phyloP scores from a whole-genome alignment of 1,140 invertebrate species.

The Drosophila lacteicornis region DNA sequence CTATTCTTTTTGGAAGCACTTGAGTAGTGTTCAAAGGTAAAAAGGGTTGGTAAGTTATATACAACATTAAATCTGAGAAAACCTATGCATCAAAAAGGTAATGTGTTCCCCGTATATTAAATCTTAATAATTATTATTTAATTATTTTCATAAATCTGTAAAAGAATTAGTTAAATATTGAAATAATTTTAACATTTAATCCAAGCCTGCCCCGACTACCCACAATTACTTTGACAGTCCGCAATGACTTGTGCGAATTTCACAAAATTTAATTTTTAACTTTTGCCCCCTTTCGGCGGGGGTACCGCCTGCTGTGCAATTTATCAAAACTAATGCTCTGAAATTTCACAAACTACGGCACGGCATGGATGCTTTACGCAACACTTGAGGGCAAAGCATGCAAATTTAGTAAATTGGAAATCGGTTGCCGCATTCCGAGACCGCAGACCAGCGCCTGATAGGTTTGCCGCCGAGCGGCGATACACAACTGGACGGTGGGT shows the following conservation, averaged over 20 bases:
- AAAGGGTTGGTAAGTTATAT: too few relatives aligned
- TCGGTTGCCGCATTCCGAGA: conserved; percentile 59
- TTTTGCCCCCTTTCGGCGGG: conserved; percentile 7
- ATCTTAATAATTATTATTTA: too few relatives aligned
- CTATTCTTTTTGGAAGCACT: not conserved
- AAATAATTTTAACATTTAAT: too few relatives aligned
- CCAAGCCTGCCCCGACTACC: too few relatives aligned
- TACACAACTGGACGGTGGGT: conserved; percentile 33
- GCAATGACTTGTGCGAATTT: not conserved
- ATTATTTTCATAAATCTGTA: too few relatives aligned
- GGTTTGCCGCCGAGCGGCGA: conserved; percentile 50
- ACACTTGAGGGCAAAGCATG: conserved; percentile 62
- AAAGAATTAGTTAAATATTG: not conserved
- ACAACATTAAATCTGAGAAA: too few relatives aligned
- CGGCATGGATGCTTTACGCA: conserved; percentile 50
- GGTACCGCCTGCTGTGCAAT: conserved; percentile 47
- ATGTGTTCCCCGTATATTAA: too few relatives aligned
- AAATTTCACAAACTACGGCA: conserved; percentile 51
- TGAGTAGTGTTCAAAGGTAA: too few relatives aligned
- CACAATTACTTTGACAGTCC: not conserved
- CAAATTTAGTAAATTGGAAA: conserved; percentile 81
- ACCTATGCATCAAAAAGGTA: too few relatives aligned
- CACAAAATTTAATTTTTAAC: conserved; percentile 23
- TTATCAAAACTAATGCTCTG: conserved; percentile 55
- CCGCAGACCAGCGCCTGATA: conserved; percentile 74